Conservation (phyloP, 2,888 invertebrate genomes). For the Acanthoscelides obtectus region DNA sequence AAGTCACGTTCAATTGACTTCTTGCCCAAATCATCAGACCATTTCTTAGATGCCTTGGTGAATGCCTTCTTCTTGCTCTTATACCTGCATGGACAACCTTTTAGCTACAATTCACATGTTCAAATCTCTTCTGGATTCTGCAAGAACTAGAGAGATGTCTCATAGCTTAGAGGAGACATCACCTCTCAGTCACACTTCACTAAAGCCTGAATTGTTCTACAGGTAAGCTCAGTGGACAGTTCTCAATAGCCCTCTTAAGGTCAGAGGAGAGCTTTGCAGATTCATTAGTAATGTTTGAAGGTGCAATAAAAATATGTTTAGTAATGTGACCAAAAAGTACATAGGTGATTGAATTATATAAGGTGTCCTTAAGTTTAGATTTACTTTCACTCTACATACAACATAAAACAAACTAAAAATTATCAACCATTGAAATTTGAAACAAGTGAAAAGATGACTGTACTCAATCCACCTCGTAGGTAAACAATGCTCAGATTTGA, state of each 20-base stretch:
- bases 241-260: conserved; percentile 58
- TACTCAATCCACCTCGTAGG: too few relatives aligned
- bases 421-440: too few relatives aligned
- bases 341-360: too few relatives aligned
- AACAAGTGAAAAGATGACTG: too few relatives aligned
- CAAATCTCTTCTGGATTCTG: conserved; percentile 16
- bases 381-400: too few relatives aligned
- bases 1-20: conserved; percentile 96
- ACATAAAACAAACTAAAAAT: too few relatives aligned
- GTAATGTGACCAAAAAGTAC: conserved; percentile 3
- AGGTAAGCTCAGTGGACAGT: conserved; percentile 34
- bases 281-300: not conserved
- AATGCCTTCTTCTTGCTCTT: conserved; percentile 99
- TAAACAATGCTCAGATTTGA: too few relatives aligned
- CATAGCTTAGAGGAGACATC: conserved; percentile 70
- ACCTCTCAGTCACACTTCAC: conserved; percentile 36
- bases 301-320: too few relatives aligned
- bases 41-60: conserved; percentile 96
- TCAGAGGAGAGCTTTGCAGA: conserved; percentile 63
- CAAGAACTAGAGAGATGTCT: conserved; percentile 55
- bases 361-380: too few relatives aligned
- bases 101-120: not conserved
- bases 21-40: conserved; percentile 95
- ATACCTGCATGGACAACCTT: conserved; percentile 65
- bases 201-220: conserved; percentile 17